Percentiles rank a stretch among this genome's conserved stretches.
These are phyloP conservation scores for Pterostichus niger DNA, from an alignment of 2,888 invertebrate genomes.

Conservation along the genomic window DNA sequence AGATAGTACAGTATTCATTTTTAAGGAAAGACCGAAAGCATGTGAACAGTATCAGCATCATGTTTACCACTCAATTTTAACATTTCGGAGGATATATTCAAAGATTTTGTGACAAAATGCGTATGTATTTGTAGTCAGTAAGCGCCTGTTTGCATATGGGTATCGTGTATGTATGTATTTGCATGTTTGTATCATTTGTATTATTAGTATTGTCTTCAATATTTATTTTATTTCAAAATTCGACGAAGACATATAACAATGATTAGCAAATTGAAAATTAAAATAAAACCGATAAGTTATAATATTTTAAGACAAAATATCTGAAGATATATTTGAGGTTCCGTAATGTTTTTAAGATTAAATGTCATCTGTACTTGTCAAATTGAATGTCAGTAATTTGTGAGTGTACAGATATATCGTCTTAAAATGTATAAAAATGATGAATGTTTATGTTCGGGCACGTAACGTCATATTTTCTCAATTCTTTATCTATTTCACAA, in stretches of 20 bases:
- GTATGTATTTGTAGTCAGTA: slow-evolving; percentile 51
- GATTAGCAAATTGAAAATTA: slow-evolving; percentile 7
- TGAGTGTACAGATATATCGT: slow-evolving; percentile 56
- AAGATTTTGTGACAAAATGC: neutral
- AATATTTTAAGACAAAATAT: slow-evolving; percentile 56
- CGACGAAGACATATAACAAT: slow-evolving; percentile 19
- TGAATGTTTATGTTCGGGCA: slow-evolving; percentile 30
- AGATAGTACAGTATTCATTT: slow-evolving; percentile 24
- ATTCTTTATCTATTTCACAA: neutral
- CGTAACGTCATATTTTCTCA: slow-evolving; percentile 13
- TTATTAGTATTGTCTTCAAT: slow-evolving; percentile 9
- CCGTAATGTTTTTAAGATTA: slow-evolving; percentile 18
- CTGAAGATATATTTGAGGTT: slow-evolving; percentile 15
- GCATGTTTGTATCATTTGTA: slow-evolving; percentile 43
- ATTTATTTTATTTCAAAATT: slow-evolving; percentile 9
- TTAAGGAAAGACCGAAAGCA: neutral
- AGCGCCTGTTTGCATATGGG: slow-evolving; percentile 47
- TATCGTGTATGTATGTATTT: slow-evolving; percentile 56
- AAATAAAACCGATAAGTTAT: slow-evolving; percentile 31
- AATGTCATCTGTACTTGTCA: slow-evolving; percentile 46
- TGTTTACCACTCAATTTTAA: slow-evolving; percentile 12
- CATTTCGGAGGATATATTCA: slow-evolving; percentile 6
- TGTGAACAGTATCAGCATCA: neutral
- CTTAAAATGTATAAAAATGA: slow-evolving; percentile 59
- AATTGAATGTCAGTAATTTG: slow-evolving; percentile 18